These are phyloP conservation scores for Eristalis tenax DNA, from an alignment of 2,888 invertebrate species.

Conservation along the genomic window DNA sequence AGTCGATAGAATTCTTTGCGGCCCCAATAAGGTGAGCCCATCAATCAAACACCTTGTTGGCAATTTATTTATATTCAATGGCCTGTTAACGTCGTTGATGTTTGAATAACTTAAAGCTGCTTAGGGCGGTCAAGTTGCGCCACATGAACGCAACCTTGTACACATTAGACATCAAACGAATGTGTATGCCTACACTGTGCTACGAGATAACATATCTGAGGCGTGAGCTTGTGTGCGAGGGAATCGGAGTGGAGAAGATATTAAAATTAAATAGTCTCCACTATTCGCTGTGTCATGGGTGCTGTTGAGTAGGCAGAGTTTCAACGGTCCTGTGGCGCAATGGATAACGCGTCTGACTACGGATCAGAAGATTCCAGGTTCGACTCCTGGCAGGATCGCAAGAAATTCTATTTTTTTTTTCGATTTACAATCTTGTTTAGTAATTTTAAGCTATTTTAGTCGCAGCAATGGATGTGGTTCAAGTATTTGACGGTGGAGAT, in stretches of 20 bases:
- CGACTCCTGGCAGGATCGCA: slow-evolving; percentile 82
- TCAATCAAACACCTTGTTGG: slow-evolving; percentile 30
- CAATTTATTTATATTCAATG: slow-evolving; percentile 32
- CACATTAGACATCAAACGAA: background rate
- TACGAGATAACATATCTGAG: background rate
- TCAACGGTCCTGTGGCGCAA: slow-evolving; percentile 81
- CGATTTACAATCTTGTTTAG: background rate
- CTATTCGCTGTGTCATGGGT: background rate
- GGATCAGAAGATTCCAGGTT: slow-evolving; percentile 82
- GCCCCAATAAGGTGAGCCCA: too few species aligned
- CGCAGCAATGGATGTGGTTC: too few species aligned
- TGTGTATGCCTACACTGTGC: background rate
- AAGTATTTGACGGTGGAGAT: too few species aligned
- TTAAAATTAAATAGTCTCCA: background rate
- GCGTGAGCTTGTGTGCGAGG: background rate
- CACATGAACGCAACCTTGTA: background rate
- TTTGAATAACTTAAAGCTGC: slow-evolving; percentile 30
- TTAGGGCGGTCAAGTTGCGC: slow-evolving; percentile 9
- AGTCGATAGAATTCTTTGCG: too few species aligned
- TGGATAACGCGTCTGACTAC: slow-evolving; percentile 82
- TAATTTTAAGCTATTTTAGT: too few species aligned
- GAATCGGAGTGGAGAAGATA: background rate
- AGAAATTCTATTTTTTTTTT: slow-evolving; percentile 37
- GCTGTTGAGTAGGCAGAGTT: background rate
- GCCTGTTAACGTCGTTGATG: background rate